Evolutionary conservation across 2,888 invertebrate species (phyloP), one percentile per base, ranked within the genome.

Genomic region (Coleophora flavipennella): DNA sequence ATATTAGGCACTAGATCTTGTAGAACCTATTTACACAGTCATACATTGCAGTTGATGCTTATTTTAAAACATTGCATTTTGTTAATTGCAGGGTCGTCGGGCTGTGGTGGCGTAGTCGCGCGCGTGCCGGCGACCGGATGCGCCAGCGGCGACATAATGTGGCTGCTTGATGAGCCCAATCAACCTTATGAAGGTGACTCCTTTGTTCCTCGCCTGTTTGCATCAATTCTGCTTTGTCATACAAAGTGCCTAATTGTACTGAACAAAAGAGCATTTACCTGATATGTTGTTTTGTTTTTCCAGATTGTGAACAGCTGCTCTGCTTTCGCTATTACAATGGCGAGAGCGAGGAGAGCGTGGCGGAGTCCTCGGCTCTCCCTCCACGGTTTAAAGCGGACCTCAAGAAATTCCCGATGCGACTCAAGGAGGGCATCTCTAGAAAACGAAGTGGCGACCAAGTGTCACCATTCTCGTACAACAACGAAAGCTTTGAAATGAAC

Each of bases 321-420:
- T 90, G 90, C 66, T 90, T 91, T 68, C 90, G 90, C 37, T 91
- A 90, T 74, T 90, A 89, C 77, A 88, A 88, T 72, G 88, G 89
- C 50, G 80, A 88, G 43, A 86, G 85, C 46, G 83, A 89, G 54
- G 88, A 89, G 55, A 89, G 89, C 62, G 81, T 88, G 49, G 90
- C 89, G 45, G 89, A 90, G 68, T 87, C 89, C 8, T 85, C 88
- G 44, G 53, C 76, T 31, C 57, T 84, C 26, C 80, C 84, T 33
- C 50, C 72, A 42, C 63, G 74, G 41, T 68, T 83, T 50, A 88
- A 89, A 43, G 76, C 89, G 44, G 87, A 88, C 58, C 86, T 88
- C 58, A 88, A 87, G 63, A 86, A 87, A 53, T 78, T 87, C 36
- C 85, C 87, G 1, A 80, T 80, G 35, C 84, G 86, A 48, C 75